Evolutionary conservation across 1,140 invertebrate species (phyloP), one percentile per base, ranked within the genome.

Genomic region (Orussus abietinus): DNA sequence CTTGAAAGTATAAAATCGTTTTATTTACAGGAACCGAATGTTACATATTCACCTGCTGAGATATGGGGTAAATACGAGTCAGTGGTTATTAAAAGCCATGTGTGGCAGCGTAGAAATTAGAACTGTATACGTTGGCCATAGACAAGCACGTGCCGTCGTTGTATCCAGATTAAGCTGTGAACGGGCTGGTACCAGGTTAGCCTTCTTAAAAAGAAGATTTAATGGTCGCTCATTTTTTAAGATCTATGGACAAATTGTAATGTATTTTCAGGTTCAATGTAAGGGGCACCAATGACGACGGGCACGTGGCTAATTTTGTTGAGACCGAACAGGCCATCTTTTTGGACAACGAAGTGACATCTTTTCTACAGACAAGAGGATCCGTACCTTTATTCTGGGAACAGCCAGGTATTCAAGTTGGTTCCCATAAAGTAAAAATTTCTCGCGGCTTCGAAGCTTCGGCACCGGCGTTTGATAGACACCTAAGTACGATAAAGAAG

Each of bases 371-470:
- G 69, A 97, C 92, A 0, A 80, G 96, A 53, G 96, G 96, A 1
- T 98, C 95, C 0, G 93, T 99, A 5, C 96, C 96, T 3, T 70
- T 99, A 6, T 99, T 99, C 73, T 99, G 96, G 93, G 96, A 99
- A 69, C 96, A 99, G 63, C 94, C 96, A 1, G 96, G 96, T n/a
- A 85, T 98, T 10, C 94, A 98, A 74, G 93, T 99, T 19, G 97
- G 97, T 0, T 96, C 95, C 5, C 97, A 99, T 67, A 98, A 98
- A 79, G 92, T 99, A 0, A 91, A 93, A 72, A 85, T 99, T 72
- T 97, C 94, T 1, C 78, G 95, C 33, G 92, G 95, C 1, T 90
- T 90, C 64, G 94, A 98, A 74, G 83, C 91, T 3, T 93, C 93
- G 5, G 83, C 85, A 4, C 84, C 92, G 38, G 92, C 93, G 5